A percentile compares a stretch with the other conserved stretches of the same genome.
Evolutionary conservation across 2,888 invertebrate species (phyloP).

Genomic region (Acrocyrtus sp.): DNA sequence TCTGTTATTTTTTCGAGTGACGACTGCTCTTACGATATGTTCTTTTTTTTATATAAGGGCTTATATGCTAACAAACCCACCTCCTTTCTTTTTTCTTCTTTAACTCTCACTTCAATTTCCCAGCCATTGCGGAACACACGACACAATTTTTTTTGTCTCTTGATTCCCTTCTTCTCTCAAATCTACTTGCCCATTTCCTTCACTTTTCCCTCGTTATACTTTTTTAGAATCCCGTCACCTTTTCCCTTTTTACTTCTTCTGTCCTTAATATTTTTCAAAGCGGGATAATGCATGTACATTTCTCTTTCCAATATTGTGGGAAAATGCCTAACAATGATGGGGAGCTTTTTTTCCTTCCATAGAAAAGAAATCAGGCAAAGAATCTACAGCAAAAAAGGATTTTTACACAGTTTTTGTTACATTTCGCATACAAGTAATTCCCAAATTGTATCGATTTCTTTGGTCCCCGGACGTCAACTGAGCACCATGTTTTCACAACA

Average conservation of each 20-base stretch:
- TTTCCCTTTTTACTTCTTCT: conserved; percentile 1
- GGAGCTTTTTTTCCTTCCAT: too few relatives aligned
- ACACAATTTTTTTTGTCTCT: conserved; percentile 58
- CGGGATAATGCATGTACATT: conserved; percentile 16
- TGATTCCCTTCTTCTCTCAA: conserved; percentile 59
- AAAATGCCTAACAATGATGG: background rate
- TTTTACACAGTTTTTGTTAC: background rate
- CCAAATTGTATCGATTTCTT: background rate
- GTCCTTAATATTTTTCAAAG: conserved; percentile 20
- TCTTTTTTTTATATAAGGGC: background rate
- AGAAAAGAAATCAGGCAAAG: background rate
- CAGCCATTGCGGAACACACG: conserved; percentile 44
- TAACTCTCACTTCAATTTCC: conserved; percentile 50
- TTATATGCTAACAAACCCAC: conserved; percentile 31
- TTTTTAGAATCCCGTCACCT: too few relatives aligned
- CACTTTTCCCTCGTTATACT: background rate
- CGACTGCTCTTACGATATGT: conserved; percentile 1
- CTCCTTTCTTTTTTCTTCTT: conserved; percentile 26
- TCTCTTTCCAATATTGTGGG: conserved; percentile 11
- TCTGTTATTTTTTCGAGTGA: conserved; percentile 34
- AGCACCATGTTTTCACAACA: background rate
- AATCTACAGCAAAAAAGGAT: conserved; percentile 2
- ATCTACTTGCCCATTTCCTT: conserved; percentile 47
- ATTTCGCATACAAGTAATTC: background rate
- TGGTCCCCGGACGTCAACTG: background rate